Evolutionary conservation across 1,140 invertebrate species (phyloP).

Genomic region (Anastatus disparis): DNA sequence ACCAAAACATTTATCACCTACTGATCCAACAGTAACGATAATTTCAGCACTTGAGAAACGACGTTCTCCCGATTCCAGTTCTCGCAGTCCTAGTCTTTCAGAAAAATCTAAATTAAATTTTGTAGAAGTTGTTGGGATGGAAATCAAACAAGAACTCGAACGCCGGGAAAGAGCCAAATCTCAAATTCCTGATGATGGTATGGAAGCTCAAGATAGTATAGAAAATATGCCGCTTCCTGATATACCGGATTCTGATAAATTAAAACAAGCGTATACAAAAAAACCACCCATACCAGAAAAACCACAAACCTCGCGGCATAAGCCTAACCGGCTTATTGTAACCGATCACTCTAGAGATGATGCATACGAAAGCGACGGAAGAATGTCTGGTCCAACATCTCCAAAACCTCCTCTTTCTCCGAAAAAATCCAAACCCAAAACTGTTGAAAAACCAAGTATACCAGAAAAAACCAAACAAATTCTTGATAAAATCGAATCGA

Average conservation of each 20-base stretch:
- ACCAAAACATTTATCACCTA: constrained; percentile 49
- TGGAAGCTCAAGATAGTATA: constrained; percentile 62
- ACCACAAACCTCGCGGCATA: constrained; percentile 14
- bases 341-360: constrained; percentile 37
- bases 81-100: constrained; percentile 35
- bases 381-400: constrained; percentile 22
- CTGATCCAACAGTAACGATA: constrained; percentile 58
- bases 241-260: constrained; percentile 49
- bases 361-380: constrained; percentile 40
- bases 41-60: constrained; percentile 59
- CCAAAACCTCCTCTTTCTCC: constrained; percentile 47
- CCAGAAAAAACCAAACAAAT: constrained; percentile 65
- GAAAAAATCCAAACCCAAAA: constrained; percentile 47
- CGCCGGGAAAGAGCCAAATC: constrained; percentile 53
- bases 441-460: constrained; percentile 60
- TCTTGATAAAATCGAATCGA: constrained; percentile 62
- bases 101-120: constrained; percentile 56
- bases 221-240: constrained; percentile 63
- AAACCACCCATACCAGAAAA: constrained; percentile 41
- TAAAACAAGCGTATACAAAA: constrained; percentile 13
- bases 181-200: constrained; percentile 55
- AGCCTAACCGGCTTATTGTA: constrained; percentile 32
- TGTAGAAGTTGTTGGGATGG: constrained; percentile 58
- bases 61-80: constrained; percentile 49
- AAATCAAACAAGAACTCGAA: constrained; percentile 60